phyloP scores from a whole-genome alignment of 2,797 vertebrate genomes.

The Bucorvus abyssinicus region DNA sequence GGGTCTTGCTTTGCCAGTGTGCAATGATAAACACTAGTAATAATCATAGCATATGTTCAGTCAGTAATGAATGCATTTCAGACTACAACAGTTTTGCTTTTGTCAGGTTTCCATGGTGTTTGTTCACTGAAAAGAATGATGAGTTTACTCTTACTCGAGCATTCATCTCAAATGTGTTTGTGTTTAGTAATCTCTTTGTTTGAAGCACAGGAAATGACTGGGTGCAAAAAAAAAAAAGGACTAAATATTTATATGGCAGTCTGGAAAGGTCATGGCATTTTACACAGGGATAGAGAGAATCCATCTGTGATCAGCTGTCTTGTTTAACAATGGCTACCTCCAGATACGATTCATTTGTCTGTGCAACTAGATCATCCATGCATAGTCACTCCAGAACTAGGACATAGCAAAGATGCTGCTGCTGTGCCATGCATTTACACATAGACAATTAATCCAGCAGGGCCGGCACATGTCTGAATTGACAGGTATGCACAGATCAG shows the following conservation, averaged over 20 bases:
- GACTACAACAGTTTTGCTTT: neutral
- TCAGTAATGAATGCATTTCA: neutral
- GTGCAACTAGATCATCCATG: neutral
- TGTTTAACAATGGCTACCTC: neutral
- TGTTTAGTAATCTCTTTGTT: conserved; percentile 12
- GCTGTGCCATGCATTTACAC: neutral
- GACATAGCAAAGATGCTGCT: neutral
- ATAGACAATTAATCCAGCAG: neutral
- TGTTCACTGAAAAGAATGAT: conserved; percentile 27
- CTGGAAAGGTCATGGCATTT: neutral
- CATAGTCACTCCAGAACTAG: neutral
- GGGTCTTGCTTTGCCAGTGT: neutral
- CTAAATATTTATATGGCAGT: conserved; percentile 29
- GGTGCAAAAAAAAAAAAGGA: neutral
- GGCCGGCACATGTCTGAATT: neutral
- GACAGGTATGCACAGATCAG: neutral
- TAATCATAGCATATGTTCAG: neutral
- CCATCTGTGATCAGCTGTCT: neutral
- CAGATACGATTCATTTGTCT: neutral
- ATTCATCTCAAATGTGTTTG: neutral
- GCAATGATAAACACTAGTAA: neutral
- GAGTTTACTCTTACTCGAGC: conserved; percentile 19
- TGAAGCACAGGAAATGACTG: conserved; percentile 25
- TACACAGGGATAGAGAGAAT: conserved; percentile 6
- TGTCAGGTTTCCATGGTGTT: conserved; percentile 9